Conservation (phyloP, 35 echinoderm and acorn worm genomes). For the Lytechinus pictus region DNA sequence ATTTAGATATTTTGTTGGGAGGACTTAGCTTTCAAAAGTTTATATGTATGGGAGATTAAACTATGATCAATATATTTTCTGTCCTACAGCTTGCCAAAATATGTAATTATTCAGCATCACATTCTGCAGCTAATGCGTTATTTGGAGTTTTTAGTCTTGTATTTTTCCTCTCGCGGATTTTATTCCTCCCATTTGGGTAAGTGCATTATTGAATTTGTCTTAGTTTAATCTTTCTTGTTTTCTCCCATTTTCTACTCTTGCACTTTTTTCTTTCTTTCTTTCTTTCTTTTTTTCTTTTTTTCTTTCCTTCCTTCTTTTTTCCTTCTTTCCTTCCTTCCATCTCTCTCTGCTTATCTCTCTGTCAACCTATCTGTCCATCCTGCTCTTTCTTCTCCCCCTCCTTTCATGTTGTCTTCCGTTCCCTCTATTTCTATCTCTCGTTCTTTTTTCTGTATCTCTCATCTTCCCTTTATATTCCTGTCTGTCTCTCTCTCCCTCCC, state of each 20-base stretch:
- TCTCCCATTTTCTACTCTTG: not conserved
- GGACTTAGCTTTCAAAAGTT: too few species aligned
- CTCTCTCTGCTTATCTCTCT: not conserved
- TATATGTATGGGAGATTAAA: too few species aligned
- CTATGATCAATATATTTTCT: not conserved
- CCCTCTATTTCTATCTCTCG: not conserved
- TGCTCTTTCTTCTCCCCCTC: not conserved
- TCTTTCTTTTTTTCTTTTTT: not conserved
- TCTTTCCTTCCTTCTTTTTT: not conserved
- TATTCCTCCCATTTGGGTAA: not conserved
- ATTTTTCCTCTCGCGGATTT: constrained; percentile 44
- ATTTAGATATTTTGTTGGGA: too few species aligned
- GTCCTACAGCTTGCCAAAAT: not conserved
- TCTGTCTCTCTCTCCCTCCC: not conserved
- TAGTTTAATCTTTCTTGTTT: not conserved
- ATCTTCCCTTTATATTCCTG: not conserved
- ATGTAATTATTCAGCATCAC: not conserved
- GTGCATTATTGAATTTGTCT: not conserved
- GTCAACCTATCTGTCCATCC: not conserved
- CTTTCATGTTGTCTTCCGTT: not conserved
- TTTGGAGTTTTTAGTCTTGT: constrained; percentile 31
- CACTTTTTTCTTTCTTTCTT: not conserved
- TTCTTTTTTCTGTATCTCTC: not conserved
- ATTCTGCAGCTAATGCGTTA: not conserved
- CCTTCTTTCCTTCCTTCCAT: not conserved